Base-by-base conservation (phyloP, 2,888 invertebrate genomes). In the Pherbina coryleti region DNA sequence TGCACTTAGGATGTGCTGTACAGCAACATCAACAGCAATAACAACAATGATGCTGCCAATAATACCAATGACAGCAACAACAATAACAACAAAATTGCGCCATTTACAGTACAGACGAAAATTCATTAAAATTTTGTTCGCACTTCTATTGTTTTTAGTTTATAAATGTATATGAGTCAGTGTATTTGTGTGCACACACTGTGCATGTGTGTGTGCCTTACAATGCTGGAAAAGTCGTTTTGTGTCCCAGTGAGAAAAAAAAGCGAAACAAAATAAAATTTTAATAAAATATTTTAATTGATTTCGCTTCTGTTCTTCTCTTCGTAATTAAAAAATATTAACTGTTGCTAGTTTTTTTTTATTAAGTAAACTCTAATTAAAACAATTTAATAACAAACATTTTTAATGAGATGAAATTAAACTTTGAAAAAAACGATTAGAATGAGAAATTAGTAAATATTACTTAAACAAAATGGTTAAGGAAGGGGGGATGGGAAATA, bases 1-100 rank as follows among this genome's bases (percentile, higher is more conserved):
- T 67, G 67, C 37, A 67, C 67, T 67, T 67, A 67, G 67, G 44
- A 67, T 67, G 37, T 19, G 57, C n/a, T 60, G 9, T 60, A 60
- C 57, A 60, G 28, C 57, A 60, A 60, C 37, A 67, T 11, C 19
- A 60, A 60, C 25, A 60, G 25, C 57, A 57, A 1, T 7, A 55
- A 22, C 55, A 60, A 60, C 57, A 60, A 9, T 25, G 28, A 60
- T 60, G 22, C 22, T 28, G 28, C 9, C 57, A 60, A 60, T 25
- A 28, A 22, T 14, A 25, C 57, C 57, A 22, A 11, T 28, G 28
- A 25, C 57, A 19, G 22, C 19, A 22, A 5, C 19, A 60, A 60
- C 57, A 60, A 60, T 25, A 60, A 60, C 7, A 55, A 55, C 55
- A 55, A 34, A 11, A 57, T 57, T 22, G 57, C 25, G 25, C 57